Evolutionary conservation across 2,797 vertebrate species (phyloP).

Genomic region (Coendou prehensilis): DNA sequence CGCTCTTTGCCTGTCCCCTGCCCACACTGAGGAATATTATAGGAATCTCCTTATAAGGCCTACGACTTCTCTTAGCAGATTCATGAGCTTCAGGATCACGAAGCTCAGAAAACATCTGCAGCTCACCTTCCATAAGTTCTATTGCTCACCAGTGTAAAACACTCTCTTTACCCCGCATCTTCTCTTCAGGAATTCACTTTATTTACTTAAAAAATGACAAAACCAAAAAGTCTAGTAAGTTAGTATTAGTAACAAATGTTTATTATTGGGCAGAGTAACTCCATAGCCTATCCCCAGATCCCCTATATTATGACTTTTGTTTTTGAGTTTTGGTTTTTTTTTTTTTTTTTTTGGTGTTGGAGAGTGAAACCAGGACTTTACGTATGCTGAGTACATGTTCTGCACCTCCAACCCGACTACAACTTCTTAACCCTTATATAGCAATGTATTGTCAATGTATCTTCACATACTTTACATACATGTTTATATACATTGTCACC

Average conservation of each 20-base stretch:
- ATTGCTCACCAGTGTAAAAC: background rate
- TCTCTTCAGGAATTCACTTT: background rate
- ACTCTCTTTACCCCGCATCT: background rate
- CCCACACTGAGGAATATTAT: background rate
- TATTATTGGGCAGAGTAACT: background rate
- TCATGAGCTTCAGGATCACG: background rate
- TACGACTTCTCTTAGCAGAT: background rate
- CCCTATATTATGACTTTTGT: background rate
- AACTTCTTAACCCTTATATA: background rate
- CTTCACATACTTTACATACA: background rate
- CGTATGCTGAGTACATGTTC: background rate
- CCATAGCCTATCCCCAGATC: background rate
- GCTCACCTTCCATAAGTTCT: background rate
- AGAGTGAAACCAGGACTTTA: background rate
- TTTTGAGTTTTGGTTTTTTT: background rate
- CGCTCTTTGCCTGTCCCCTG: background rate
- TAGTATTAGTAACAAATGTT: background rate
- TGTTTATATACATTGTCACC: background rate
- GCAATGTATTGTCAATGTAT: background rate
- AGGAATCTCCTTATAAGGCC: background rate
- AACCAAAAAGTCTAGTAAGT: background rate
- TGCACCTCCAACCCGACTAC: background rate
- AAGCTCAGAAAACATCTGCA: background rate
- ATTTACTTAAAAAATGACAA: slow-evolving; percentile 9
- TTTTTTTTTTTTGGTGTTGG: background rate